A percentile compares a stretch with the other conserved stretches of the same genome.
Evolutionary conservation across 2,888 invertebrate species (phyloP).

Genomic region (Callyntrura sp.): DNA sequence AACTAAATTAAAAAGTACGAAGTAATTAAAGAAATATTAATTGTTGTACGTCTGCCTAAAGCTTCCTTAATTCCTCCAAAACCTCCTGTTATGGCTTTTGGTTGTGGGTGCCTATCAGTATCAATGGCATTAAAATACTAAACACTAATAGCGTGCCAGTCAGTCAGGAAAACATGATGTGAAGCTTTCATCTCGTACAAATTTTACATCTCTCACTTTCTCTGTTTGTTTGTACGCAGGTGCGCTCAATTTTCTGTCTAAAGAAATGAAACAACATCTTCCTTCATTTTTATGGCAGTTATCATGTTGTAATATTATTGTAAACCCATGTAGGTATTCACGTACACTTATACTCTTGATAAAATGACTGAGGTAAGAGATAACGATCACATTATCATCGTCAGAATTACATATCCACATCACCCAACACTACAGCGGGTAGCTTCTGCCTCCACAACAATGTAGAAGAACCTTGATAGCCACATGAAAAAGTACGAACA

Average conservation of each 20-base stretch:
- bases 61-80: too few relatives aligned
- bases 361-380: constrained; percentile 25
- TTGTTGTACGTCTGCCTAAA: constrained; percentile 47
- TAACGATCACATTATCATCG: constrained; percentile 46
- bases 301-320: constrained; percentile 67
- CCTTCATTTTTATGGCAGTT: constrained; percentile 25
- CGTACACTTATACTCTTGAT: constrained; percentile 24
- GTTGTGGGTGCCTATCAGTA: too few relatives aligned
- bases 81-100: too few relatives aligned
- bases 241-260: neutral
- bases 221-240: too few relatives aligned
- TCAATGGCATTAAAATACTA: too few relatives aligned
- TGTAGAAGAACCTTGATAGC: constrained; percentile 1
- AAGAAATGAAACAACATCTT: constrained; percentile 20
- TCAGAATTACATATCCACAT: constrained; percentile 22
- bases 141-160: too few relatives aligned
- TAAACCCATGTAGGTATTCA: constrained; percentile 61
- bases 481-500: neutral
- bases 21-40: constrained; percentile 62
- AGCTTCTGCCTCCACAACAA: neutral
- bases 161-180: too few relatives aligned
- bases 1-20: constrained; percentile 61
- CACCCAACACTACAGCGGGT: constrained; percentile 22
- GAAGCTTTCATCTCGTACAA: too few relatives aligned
- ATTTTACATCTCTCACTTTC: too few relatives aligned